Conservation (phyloP, 2,113 vertebrate genomes). For the Nicator chloris region DNA sequence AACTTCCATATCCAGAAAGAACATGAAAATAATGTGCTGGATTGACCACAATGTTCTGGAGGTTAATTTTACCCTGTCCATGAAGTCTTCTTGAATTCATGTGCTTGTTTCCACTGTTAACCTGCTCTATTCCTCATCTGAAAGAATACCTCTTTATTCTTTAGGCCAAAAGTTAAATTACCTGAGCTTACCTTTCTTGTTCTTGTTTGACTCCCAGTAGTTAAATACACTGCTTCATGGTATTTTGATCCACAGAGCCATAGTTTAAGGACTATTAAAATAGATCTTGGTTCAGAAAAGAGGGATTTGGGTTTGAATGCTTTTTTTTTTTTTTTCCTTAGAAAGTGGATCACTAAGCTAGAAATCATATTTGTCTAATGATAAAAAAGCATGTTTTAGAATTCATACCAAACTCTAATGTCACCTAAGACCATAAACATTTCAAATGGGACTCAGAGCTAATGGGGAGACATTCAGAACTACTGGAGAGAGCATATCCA, state of each 20-base stretch:
- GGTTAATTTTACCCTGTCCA: neutral
- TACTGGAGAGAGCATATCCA: neutral
- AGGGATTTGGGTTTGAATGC: neutral
- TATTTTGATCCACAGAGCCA: neutral
- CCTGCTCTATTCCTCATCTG: neutral
- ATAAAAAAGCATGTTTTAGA: neutral
- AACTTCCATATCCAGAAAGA: neutral
- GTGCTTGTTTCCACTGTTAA: neutral
- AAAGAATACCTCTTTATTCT: neutral
- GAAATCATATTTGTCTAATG: neutral
- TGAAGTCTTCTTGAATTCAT: neutral
- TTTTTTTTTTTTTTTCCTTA: neutral
- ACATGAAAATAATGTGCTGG: neutral
- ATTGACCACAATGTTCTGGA: neutral
- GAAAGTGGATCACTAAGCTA: neutral
- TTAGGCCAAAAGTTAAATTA: neutral
- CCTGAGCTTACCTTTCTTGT: neutral
- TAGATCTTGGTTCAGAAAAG: neutral
- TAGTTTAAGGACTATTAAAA: neutral
- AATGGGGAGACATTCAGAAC: too few species aligned
- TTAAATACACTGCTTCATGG: accelerated
- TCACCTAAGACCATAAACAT: neutral
- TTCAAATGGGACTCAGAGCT: neutral
- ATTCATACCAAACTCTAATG: neutral
- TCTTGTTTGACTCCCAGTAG: neutral